Base-by-base conservation (phyloP, 2,113 vertebrate species). In the Salvator merianae region DNA sequence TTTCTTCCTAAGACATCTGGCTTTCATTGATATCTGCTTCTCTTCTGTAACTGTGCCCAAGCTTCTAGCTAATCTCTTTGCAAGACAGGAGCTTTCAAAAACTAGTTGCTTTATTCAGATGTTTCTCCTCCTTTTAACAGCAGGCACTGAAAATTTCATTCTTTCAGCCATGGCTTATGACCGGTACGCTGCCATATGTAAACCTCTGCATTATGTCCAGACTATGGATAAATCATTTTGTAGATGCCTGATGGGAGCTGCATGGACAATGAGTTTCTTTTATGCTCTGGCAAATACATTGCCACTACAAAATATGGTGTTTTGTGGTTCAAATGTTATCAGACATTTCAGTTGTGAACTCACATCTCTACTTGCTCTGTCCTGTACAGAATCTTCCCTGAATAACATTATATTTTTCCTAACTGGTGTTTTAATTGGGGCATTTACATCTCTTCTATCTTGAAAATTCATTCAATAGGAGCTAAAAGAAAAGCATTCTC, bases 121-220 rank as follows among this genome's bases (percentile, higher is more conserved):
- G 14, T 82, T 86, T 74, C 79, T 88, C 69, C 26, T 85, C 22
- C 82, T 73, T 20, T 75, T 82, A 20, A 55, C 53, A 71, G 90
- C 65, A 28, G 71, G 85, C 3, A 59, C 83, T 71, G 83, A 84
- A 50, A 77, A 75, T 8, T 88, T 88, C 70, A 81, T 82, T 24
- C 85, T 88, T 16, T 72, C 90, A 34, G 69, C 83, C 28, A 65
- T 82, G 83, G 87, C 87, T 62, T 88, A 82, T 70, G 87, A 87
- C 18, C 47, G 47, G 55, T 82, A 81, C 6, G 78, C 69, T 20
- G 91, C 88, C 68, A 77, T 89, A 59, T 87, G 81, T 72, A 65
- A 72, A 22, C 87, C 87, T 30, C 59, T 86, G 32, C 55, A 79
- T 79, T 86, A 87, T 40, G 59, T 32, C 9, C 72, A 63, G 40